Base-by-base conservation (phyloP, 2,888 invertebrate genomes). In the Lasioglossum villosulum region DNA sequence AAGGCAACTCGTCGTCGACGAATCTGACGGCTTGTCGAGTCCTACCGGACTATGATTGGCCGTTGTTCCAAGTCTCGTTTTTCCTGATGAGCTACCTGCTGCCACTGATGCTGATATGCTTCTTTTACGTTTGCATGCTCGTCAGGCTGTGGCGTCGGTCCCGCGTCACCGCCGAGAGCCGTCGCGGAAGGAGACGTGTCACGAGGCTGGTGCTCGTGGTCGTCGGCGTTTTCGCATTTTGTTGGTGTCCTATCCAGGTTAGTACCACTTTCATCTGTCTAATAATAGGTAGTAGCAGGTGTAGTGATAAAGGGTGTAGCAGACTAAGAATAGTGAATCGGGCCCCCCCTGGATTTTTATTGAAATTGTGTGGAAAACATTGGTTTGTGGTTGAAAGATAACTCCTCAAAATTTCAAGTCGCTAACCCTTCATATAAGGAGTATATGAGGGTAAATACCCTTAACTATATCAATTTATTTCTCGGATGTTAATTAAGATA, bases 171-270 rank as follows among this genome's bases (percentile, higher is more conserved):
- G 97, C 97, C 5, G 98, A 98, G 94, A 97, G 97, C 92, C 96
- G 97, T 86, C 96, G 98, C 88, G 98, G 98, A 86, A 98, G 98
- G 95, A 97, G 97, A 95, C 96, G 98, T 89, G 99, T 99, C 56
- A 99, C 99, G 10, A 96, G 98, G 88, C 97, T 99, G 97, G 98
- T 99, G 34, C 97, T 98, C 84, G 97, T 98, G 78, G 98, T 99
- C 78, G 98, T 99, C 1, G 97, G 98, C 77, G 98, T 98, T 74
- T 99, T 99, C 95, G 98, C 99, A 34, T 96, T 98, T 68, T 98
- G 99, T 95, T 99, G 99, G 99, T 97, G 98, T 92, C 99, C 99
- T 42, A 98, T 99, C 93, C 98, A 99, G 96, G 97, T 98, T 92
- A 96, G 71, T 68, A 30, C 59, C 16, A 16, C 39, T 4, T 16